Conservation (phyloP, 2,113 vertebrate genomes). For the Gracilinanus agilis region DNA sequence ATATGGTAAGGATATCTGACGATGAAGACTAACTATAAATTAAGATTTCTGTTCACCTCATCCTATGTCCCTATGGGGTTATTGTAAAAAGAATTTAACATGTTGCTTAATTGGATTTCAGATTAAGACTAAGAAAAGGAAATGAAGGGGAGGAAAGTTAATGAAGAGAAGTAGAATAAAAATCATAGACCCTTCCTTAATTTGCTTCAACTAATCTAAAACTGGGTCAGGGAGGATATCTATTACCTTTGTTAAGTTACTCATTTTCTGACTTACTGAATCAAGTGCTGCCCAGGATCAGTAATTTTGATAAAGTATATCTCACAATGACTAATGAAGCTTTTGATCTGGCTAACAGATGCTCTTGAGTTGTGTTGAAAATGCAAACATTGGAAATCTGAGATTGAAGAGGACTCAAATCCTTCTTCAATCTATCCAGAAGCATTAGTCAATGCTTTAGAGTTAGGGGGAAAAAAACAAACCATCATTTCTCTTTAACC, state of each 20-base stretch:
- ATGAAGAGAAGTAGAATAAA: neutral
- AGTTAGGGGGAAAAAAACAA: neutral
- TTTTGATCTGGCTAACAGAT: neutral
- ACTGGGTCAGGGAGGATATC: neutral
- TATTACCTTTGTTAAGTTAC: neutral
- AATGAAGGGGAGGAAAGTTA: neutral
- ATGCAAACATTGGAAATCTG: neutral
- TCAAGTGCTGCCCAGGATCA: neutral
- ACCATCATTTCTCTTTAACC: neutral
- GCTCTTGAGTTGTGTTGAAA: neutral
- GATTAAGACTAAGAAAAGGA: neutral
- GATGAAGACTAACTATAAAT: neutral
- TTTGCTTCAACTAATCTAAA: neutral
- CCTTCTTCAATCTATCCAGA: neutral
- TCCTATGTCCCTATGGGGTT: neutral
- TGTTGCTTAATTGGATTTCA: neutral
- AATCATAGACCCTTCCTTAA: neutral
- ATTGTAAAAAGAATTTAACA: neutral
- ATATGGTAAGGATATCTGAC: neutral
- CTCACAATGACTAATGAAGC: neutral
- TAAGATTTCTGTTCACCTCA: neutral
- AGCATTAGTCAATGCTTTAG: neutral
- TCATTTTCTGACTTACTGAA: neutral
- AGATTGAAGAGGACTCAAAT: neutral
- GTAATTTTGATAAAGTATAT: neutral